Base-by-base conservation (phyloP, 2,888 invertebrate genomes). In the Melanchra persicariae region DNA sequence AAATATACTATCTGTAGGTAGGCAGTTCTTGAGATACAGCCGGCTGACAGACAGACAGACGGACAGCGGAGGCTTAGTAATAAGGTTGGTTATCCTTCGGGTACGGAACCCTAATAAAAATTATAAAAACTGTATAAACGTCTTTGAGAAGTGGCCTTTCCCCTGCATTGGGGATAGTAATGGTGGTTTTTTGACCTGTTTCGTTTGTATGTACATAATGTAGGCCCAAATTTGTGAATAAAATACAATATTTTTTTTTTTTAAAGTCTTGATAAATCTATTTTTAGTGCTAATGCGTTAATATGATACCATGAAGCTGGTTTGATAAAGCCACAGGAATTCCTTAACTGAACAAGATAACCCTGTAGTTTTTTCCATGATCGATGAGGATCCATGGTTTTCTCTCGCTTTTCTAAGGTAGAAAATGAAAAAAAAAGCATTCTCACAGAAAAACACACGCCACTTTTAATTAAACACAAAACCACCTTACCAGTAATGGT, bases 401-500 rank as follows among this genome's bases (percentile, higher is more conserved):
- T 34, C n/a, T 55, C 54, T 34, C n/a, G n/a, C n/a, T n/a, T n/a
- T n/a, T n/a, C n/a, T n/a, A 34, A 26, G 15, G 7, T 26, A 1
- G 5, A 34, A 34, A 54, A 47, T n/a, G n/a, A n/a, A n/a, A n/a
- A n/a, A 54, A n/a, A 19, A 34, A 30, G 12, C 12, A 37, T 55
- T 34, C 1, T 15, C 34, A 5, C 51, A 40, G 45, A 34, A 30
- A n/a, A 43, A 12, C 30, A 57, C 49, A 54, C 12, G n/a, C 15
- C 19, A 26, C 34, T 51, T 54, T 55, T 19, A 61, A 34, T 12
- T 58, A 49, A 17, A 47, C 43, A 70, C 54, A 76, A 74, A 76
- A 69, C 61, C 34, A 71, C 72, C 90, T 90, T 86, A 92, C 92
- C 89, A 84, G 82, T 79, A 90, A 79, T 71, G 70, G 49, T 75